Evolutionary conservation across 2,113 vertebrate genomes (phyloP).

Genomic region (Percina caprodes): DNA sequence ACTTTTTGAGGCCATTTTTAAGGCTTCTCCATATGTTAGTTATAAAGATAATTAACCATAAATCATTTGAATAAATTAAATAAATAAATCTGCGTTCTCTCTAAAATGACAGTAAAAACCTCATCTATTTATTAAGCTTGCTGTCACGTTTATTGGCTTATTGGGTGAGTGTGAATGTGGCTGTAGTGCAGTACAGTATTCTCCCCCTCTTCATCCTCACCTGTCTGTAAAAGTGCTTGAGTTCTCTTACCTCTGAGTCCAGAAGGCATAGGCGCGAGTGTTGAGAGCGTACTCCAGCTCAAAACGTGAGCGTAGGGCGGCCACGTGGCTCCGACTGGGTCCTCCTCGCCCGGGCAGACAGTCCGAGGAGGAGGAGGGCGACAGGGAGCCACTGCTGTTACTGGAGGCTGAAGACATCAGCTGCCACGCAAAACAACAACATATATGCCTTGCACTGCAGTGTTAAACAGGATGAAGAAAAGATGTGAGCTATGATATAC

Average conservation of each 20-base stretch:
- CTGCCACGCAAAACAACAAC: constrained; percentile 71
- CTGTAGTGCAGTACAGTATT: constrained; percentile 16
- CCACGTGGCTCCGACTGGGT: constrained; percentile 91
- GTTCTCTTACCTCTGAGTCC: constrained; percentile 86
- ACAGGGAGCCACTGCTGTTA: constrained; percentile 95
- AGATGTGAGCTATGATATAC: constrained; percentile 67
- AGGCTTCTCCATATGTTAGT: not conserved
- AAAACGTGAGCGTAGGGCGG: constrained; percentile 89
- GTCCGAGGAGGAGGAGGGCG: constrained; percentile 91
- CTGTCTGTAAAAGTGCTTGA: constrained; percentile 7
- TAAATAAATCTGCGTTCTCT: not conserved
- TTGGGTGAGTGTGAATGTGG: not conserved
- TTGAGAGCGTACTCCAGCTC: constrained; percentile 93
- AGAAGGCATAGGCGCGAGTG: constrained; percentile 82
- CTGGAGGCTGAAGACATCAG: constrained; percentile 95
- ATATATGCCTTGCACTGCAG: not conserved
- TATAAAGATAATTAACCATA: not conserved
- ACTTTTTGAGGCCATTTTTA: not conserved
- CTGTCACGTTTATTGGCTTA: not conserved
- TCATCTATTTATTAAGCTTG: not conserved
- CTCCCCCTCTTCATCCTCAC: not conserved
- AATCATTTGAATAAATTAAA: not conserved
- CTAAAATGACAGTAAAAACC: not conserved
- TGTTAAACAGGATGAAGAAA: not conserved
- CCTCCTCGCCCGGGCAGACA: constrained; percentile 86